Conservation (phyloP, 1,140 invertebrate species). For the Zaprionus ghesquierei region DNA sequence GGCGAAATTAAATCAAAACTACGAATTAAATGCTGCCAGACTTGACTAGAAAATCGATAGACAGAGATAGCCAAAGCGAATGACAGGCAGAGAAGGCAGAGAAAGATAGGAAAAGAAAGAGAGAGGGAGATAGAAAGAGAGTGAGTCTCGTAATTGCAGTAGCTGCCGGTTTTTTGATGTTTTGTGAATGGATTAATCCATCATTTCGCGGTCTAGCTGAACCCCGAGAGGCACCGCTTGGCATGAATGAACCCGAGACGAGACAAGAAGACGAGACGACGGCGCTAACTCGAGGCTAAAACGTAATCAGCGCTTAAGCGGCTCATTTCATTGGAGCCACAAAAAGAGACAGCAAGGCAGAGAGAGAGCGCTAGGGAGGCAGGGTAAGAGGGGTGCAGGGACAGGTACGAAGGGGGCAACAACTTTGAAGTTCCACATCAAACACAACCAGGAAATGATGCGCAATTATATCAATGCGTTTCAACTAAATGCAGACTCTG, state of each 20-base stretch:
- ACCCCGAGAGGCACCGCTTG: conserved; percentile 4
- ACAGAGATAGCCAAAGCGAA: neutral
- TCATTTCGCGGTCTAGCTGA: conserved; percentile 45
- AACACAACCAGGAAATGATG: conserved; percentile 81
- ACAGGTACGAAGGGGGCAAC: conserved; percentile 5
- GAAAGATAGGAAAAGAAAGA: no score
- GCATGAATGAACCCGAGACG: conserved; percentile 49
- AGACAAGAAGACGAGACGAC: conserved; percentile 5
- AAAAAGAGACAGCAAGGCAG: neutral
- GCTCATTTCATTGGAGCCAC: conserved; percentile 70
- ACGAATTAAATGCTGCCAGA: conserved; percentile 73
- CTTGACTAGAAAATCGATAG: conserved; percentile 46
- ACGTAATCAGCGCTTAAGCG: conserved; percentile 71
- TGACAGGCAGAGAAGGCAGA: neutral
- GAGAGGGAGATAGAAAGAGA: neutral
- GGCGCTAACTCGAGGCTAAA: conserved; percentile 70
- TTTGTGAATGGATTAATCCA: conserved; percentile 59
- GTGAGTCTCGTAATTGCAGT: conserved; percentile 37
- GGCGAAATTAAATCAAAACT: conserved; percentile 76
- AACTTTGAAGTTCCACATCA: conserved; percentile 64
- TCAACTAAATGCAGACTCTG: conserved; percentile 53
- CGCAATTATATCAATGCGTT: conserved; percentile 81
- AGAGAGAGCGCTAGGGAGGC: neutral
- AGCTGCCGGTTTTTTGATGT: conserved; percentile 38
- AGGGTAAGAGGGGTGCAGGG: conserved; percentile 9